Base-by-base conservation (phyloP, 2,888 invertebrate species). In the Oscheius myriophilus region DNA sequence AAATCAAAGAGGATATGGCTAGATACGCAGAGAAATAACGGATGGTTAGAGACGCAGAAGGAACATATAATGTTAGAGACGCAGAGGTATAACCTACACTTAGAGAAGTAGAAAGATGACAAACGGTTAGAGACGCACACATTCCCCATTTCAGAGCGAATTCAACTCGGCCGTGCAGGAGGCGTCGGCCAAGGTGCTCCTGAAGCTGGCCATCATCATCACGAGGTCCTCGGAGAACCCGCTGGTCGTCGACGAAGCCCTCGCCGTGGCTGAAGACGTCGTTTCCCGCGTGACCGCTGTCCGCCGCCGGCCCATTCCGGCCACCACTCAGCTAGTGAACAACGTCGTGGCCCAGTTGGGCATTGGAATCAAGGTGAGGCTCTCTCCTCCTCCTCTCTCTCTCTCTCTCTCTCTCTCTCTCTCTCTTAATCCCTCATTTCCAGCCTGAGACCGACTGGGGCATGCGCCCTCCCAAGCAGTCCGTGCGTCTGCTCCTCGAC, bases 301-400 rank as follows among this genome's bases (percentile, higher is more conserved):
- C 6, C 57, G 62, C 18, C 70, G 74, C 39, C 67, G 70, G 25
- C 74, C 74, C 33, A 74, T 74, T 42, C 66, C 74, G 21, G 52
- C 74, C 25, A 68, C 74, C 43, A 71, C 74, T 33, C 74, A 74
- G 49, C 57, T 74, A 21, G 33, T 74, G 54, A 74, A 74, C 26
- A 64, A 74, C 39, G 57, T 71, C 42, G 65, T 74, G 2, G 71
- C 74, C 1, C 74, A 74, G n/a, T 9, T 53, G 14, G 53, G 53
- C 14, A 14, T 53, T 2, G 18, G 18, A 3, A n/a, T 53, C 33
- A 53, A 53, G 53, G 53, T 53, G 25, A 21, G 52, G 7, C n/a
- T 18, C 25, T 51, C 16, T 42, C 43, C 43, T 42, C 9, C 16
- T 42, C 16, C 11, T 42, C 16, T 16, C 43, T 9, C 9, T 9